Base-by-base conservation (phyloP, 2,113 vertebrate genomes). In the Microtus ochrogaster region DNA sequence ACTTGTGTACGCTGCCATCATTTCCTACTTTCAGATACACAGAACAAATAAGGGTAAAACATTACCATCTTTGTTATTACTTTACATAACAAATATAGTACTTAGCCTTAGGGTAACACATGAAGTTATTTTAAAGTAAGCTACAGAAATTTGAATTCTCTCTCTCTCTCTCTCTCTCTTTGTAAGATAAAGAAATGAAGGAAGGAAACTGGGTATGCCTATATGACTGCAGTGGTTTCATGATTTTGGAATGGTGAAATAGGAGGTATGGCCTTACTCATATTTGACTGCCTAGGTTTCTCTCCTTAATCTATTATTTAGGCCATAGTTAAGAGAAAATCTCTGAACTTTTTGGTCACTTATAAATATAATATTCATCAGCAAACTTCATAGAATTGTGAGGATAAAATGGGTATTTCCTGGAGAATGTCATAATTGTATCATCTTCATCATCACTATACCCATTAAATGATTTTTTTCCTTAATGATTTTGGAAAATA, bases 21-120 rank as follows among this genome's bases (percentile, higher is more conserved):
- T 74, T 94, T 97, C 68, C 90, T 22, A 94, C 7, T 89, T 39
- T 78, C 89, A 55, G 90, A 83, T 52, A 93, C 30, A 86, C 74
- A 96, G 96, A 95, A 92, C 68, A 96, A 95, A 89, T 92, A 97
- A 82, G 76, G 86, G 73, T 2, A 88, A 93, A 90, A 16, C 17
- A 83, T 76, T 61, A 66, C 36, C 26, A 44, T 92, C 81, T 85
- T 94, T 83, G n/a, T 90, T 90, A 74, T 55, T 85, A 70, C 41
- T 96, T 88, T 85, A 88, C 16, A 74, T 72, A 49, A n/a, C 72
- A 86, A 90, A 92, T 21, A 49, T 70, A 88, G 85, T 49, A 74
- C 14, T 94, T 89, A 89, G 74, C 10, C 94, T 96, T 76, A 88
- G 52, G 28, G 13, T 73, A 21, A 12, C 6, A 68, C 12, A 55